Evolutionary conservation across 2,113 vertebrate species (phyloP), one percentile per base, ranked within the genome.

Genomic region (Felis chaus): DNA sequence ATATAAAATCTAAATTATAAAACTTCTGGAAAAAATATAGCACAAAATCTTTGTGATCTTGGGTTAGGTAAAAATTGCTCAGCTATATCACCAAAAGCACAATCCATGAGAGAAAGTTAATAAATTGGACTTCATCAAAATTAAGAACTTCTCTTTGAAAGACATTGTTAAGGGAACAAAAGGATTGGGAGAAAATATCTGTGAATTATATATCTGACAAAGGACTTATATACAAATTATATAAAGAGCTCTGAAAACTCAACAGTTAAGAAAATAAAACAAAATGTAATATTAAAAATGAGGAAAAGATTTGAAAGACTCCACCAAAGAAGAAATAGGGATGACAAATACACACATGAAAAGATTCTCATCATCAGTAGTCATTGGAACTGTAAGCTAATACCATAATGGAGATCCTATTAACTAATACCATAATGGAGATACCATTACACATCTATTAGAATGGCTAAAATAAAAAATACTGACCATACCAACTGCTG

Each of bases 131-230:
- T 73, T 68, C 29, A 86, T 71, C 33, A 50, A 68, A 65, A 74
- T 81, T 82, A 91, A 96, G 45, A 91, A 91, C 19, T 74, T 91
- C n/a, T 73, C 12, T 95, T 63, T 80, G 65, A 86, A 74, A 90
- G 18, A 80, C 63, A 80, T 65, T 57, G 23, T 80, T 85, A 85
- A 63, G 6, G 23, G 9, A 78, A 63, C 69, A 53, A 48, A 95
- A 83, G 85, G 33, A 66, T 50, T 48, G 33, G 27, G 36, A 80
- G 63, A 71, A 85, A 93, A 29, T 66, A 74, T 81, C 48, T 86
- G 19, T 50, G 27, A 89, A 14, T 71, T 53, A 55, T 45, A 7
- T 55, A 89, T 92, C n/a, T 92, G 55, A 73, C 55, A 80, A 93
- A 92, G 63, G 27, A 71, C 71, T 85, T 69, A 14, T 65, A 53